phyloP scores from a whole-genome alignment of 30 jellyfish, hydroid and myxozoan genomes.

The Hydractinia echinata region DNA sequence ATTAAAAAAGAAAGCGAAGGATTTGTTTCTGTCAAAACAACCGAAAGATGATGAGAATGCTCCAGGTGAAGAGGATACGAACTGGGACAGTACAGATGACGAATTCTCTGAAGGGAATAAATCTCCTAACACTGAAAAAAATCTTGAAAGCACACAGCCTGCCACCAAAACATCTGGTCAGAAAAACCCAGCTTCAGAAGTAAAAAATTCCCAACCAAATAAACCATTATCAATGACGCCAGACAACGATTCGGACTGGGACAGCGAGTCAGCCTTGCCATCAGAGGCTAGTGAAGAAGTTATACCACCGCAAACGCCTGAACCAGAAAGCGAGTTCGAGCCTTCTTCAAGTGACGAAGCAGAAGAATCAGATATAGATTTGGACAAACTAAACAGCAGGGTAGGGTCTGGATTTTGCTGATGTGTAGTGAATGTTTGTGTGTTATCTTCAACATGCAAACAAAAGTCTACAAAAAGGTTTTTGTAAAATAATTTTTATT shows the following conservation, averaged over 20 bases:
- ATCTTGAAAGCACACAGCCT: neutral
- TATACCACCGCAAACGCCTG: conserved; percentile 24
- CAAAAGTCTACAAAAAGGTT: neutral
- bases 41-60: neutral
- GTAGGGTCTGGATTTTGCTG: no score
- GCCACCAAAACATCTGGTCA: neutral
- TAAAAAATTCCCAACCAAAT: neutral
- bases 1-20: neutral
- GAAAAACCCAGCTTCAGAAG: neutral
- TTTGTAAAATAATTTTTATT: no score
- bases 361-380: neutral
- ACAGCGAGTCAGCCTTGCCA: neutral
- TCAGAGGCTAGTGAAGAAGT: conserved; percentile 14
- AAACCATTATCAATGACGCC: neutral
- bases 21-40: neutral
- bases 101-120: neutral
- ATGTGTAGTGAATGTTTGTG: no score
- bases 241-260: conserved; percentile 21
- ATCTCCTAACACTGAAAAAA: neutral
- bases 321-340: conserved; percentile 13
- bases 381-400: no score
- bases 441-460: neutral
- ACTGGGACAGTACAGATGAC: conserved; percentile 20
- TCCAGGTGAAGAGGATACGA: conserved; percentile 2
- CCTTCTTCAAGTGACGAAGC: conserved; percentile 9